phyloP scores from a whole-genome alignment of 2,113 vertebrate species.

The Recurvirostra avosetta region DNA sequence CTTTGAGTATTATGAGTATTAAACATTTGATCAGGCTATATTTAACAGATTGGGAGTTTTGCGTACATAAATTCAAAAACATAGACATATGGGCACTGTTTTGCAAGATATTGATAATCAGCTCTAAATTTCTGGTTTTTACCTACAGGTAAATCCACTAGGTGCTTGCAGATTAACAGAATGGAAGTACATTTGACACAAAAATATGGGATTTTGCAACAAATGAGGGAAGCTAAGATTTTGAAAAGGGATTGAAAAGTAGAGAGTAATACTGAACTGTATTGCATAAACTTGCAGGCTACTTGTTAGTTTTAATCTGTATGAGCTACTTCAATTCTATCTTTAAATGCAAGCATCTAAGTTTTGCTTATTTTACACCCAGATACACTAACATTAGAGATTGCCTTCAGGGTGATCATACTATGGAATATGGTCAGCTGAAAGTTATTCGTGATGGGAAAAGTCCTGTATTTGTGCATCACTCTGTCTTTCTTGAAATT shows the following conservation, averaged over 20 bases:
- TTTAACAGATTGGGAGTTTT: background rate
- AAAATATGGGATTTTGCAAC: background rate
- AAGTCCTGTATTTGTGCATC: background rate
- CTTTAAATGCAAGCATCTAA: no score
- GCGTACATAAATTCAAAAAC: background rate
- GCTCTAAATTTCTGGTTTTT: background rate
- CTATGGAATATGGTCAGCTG: background rate
- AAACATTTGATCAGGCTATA: background rate
- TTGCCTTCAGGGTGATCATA: background rate
- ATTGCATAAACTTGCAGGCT: fast-evolving
- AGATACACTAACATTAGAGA: background rate
- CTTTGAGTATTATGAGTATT: background rate
- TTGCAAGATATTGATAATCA: background rate
- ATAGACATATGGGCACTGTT: background rate
- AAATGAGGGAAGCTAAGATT: background rate
- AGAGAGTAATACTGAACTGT: background rate
- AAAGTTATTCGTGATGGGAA: background rate
- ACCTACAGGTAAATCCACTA: background rate
- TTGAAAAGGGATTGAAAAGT: background rate
- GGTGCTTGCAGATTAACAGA: background rate
- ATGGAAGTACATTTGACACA: background rate
- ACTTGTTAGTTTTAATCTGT: background rate
- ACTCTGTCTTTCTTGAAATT: background rate
- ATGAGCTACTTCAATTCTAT: background rate
- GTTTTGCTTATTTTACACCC: no score